phyloP scores from a whole-genome alignment of 2,113 vertebrate genomes.

The Peromyscus polionotus region DNA sequence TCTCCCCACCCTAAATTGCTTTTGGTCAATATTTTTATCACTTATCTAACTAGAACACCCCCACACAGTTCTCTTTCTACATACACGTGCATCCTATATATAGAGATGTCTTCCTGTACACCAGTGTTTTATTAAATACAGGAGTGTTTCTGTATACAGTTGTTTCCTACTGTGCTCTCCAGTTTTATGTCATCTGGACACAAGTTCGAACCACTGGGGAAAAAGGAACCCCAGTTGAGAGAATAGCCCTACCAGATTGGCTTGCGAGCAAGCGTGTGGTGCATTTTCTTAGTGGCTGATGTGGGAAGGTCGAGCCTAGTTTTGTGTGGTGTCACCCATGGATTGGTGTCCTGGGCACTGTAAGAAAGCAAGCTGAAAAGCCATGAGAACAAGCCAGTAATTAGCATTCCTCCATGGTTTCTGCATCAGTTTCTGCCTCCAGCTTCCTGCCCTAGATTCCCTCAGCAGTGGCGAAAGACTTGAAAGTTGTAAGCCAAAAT shows the following conservation, averaged over 20 bases:
- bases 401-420: too few species aligned
- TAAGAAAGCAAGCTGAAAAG: not conserved
- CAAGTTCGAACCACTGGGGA: not conserved
- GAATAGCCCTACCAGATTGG: not conserved
- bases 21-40: not conserved
- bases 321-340: not conserved
- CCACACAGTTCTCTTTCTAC: not conserved
- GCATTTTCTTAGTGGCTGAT: not conserved
- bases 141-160: not conserved
- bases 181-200: not conserved
- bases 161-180: not conserved
- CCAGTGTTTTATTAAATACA: not conserved
- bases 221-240: not conserved
- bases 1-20: not conserved
- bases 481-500: not conserved
- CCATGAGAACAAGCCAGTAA: not conserved
- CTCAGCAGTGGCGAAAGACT: too few species aligned
- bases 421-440: not conserved
- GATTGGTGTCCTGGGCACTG: not conserved
- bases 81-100: too few species aligned
- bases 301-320: not conserved
- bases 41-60: not conserved
- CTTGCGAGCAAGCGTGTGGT: rapidly evolving
- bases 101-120: not conserved
- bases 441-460: not conserved